A percentile compares a stretch with the other conserved stretches of the same genome.
Conservation (phyloP, 2,797 vertebrate species). For the Microctenopoma steveboyesi region DNA sequence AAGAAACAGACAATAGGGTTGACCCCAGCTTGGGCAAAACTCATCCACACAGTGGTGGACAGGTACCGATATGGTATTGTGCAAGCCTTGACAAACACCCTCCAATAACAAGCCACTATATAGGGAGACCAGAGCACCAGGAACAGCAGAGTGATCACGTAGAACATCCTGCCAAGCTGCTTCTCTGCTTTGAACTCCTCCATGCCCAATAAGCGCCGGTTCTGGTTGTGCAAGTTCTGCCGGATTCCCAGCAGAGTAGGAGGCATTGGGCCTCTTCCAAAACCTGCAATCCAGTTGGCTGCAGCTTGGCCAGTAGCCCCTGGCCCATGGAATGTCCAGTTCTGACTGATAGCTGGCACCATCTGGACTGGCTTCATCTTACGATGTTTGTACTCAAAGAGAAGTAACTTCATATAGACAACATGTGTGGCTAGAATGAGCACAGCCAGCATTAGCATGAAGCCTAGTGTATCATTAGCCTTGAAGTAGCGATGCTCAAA, state of each 20-base stretch:
- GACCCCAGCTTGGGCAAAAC: slow-evolving; percentile 91
- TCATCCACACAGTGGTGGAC: slow-evolving; percentile 93
- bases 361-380: slow-evolving; percentile 95
- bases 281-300: slow-evolving; percentile 93
- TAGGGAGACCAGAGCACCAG: slow-evolving; percentile 93
- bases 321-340: slow-evolving; percentile 93
- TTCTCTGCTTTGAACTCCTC: slow-evolving; percentile 93
- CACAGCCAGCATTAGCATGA: slow-evolving; percentile 93
- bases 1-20: slow-evolving; percentile 93
- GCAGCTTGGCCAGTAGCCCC: slow-evolving; percentile 92
- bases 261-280: slow-evolving; percentile 91
- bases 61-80: slow-evolving; percentile 90
- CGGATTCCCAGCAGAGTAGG: slow-evolving; percentile 92
- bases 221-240: slow-evolving; percentile 90
- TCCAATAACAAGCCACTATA: slow-evolving; percentile 93
- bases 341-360: slow-evolving; percentile 93
- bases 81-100: slow-evolving; percentile 92
- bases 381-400: slow-evolving; percentile 93
- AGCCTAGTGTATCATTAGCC: slow-evolving; percentile 91
- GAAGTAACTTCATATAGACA: slow-evolving; percentile 92
- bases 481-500: slow-evolving; percentile 94
- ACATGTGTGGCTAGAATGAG: slow-evolving; percentile 91
- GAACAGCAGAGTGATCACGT: slow-evolving; percentile 91
- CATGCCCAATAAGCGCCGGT: slow-evolving; percentile 90
- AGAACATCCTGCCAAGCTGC: slow-evolving; percentile 93